Base-by-base conservation (phyloP, 2,113 vertebrate genomes). In the Piliocolobus tephrosceles region DNA sequence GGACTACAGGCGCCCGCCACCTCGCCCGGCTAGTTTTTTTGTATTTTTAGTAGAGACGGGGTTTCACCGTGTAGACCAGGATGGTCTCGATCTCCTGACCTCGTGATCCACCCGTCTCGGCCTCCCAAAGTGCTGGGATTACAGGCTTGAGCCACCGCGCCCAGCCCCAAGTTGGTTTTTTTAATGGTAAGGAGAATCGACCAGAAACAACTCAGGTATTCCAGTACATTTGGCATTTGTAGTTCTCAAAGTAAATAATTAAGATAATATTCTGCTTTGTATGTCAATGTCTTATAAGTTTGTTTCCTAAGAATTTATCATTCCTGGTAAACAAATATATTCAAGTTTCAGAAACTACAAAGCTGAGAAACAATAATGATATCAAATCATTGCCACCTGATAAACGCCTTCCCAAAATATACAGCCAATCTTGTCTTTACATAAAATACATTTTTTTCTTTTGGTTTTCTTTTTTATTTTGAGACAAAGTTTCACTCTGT, bases 161-260 rank as follows among this genome's bases (percentile, higher is more conserved):
- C n/a, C n/a, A n/a, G n/a, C n/a, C 17, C 40, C 61, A 75, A 22
- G 57, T 18, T 52, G 52, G 20, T 72, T 91, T 94, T 86, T 20
- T 58, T 91, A 47, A 47, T 55, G 14, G 38, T 93, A 84, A 93
- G 61, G 25, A 93, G 66, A 89, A 85, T 5, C 52, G 25, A 80
- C 47, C 88, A 97, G 95, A 96, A 97, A 82, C 18, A 94, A 94
- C 38, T 82, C 57, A 72, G 68, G 35, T 52, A 50, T 94, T 92
- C 32, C 40, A 70, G 13, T 45, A 27, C 25, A 91, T 78, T 78
- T 85, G 47, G 32, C 47, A 96, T 87, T 78, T 96, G 55, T 90
- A 83, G 87, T 94, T 96, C 86, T 96, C 72, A 72, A 84, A 92
- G 70, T 85, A 84, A 94, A 95, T 94, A 30, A 93, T 32, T 73